Base-by-base conservation (phyloP, 2,888 invertebrate species). In the Lasioglossum figueresi region DNA sequence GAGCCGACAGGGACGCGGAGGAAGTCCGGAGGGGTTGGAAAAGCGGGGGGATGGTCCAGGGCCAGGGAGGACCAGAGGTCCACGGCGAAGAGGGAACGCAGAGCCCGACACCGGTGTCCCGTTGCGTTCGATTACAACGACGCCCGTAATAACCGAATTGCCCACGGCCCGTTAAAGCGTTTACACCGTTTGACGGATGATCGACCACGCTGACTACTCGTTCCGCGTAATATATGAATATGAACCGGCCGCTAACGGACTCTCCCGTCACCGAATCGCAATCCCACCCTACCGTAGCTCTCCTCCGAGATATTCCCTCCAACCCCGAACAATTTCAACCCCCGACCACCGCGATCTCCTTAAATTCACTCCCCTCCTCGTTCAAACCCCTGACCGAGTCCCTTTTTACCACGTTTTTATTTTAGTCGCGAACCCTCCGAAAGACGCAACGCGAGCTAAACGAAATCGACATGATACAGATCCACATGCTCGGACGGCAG, bases 111-210 rank as follows among this genome's bases (percentile, higher is more conserved):
- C 84, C 75, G 81, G 84, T 88, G 85, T 86, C 89, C 89, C 87
- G 86, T 82, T 84, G 88, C 91, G 90, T 91, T 91, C 92, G 91
- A 93, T 92, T 92, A 91, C 92, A 91, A 91, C 91, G 91, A 90
- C 90, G 90, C 88, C 88, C 89, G 92, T 91, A 92, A 93, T 92
- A 93, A 93, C 91, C 91, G 91, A 92, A 93, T 93, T 92, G 92
- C 89, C 92, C 90, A 91, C 91, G 91, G 90, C 91, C 90, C 90
- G 90, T 91, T 91, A 91, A 91, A 91, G 91, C 90, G 90, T 91
- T 91, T 91, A 91, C 91, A 89, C 89, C 91, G 91, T 88, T 91
- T 89, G 90, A 91, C 90, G 90, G 90, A 91, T 91, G 91, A 90
- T 91, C 90, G 89, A 89, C 91, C 90, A 88, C 91, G 91, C 85